Evolutionary conservation across 2,888 invertebrate genomes (phyloP), one percentile per base, ranked within the genome.

Genomic region (Epistrophella euchroma): DNA sequence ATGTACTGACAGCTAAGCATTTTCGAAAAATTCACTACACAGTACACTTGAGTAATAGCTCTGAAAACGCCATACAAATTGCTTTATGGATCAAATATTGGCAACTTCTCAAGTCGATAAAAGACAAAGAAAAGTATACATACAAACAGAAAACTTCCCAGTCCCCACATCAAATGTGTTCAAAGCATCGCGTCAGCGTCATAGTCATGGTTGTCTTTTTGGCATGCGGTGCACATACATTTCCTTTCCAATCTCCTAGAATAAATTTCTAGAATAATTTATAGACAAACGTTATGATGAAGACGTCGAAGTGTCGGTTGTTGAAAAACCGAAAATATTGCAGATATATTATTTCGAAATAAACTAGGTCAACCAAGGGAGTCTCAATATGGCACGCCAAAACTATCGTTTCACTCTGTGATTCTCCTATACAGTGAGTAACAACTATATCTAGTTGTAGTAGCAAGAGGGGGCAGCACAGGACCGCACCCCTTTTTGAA

Each of bases 341-440:
- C 84, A 80, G 84, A 80, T 76, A 75, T 72, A 45, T 45, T 52
- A 32, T 32, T 84, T 80, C 40, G 43, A 17, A 62, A 2, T 32
- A 75, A 80, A 80, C 84, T 80, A 60, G 80, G 84, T 85, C 75
- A 70, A 66, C 75, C 72, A 58, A 70, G 43, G 68, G 52, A 85
- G 66, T 85, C 58, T 78, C 72, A 60, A 80, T 72, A 32, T 47
- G 58, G 75, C 75, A 84, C 55, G 84, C 84, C 80, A 80, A 80
- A 75, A 80, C 71, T 72, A 68, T 78, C 52, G 50, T 64, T 60
- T 64, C 47, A 32, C 47, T 47, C 11, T 35, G 60, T 60, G 37
- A 60, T 60, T 60, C 22, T 60, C 4, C 22, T 13, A 60, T 17
- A 17, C 35, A 35, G 35, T 56, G 17, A n/a, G 40, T 47, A 47